A percentile compares a stretch with the other conserved stretches of the same genome.
These are phyloP conservation scores for Climacteris rufus DNA, from an alignment of 2,113 vertebrate species.

Conservation along the genomic window DNA sequence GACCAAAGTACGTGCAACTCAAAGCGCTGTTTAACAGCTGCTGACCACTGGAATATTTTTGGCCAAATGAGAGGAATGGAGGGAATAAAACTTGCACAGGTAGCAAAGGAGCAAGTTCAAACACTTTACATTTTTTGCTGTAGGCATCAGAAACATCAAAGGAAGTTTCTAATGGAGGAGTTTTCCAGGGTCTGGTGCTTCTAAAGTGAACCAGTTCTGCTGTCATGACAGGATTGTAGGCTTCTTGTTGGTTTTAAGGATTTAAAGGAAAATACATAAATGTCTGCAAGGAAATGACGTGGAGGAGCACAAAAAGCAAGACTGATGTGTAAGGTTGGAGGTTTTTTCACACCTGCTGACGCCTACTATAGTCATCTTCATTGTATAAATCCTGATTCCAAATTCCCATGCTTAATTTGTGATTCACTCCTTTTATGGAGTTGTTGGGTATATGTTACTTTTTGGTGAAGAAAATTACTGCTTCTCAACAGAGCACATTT, in stretches of 20 bases:
- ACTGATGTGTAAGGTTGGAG: not conserved
- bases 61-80: not conserved
- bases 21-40: not conserved
- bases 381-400: not conserved
- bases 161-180: not conserved
- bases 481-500: not conserved
- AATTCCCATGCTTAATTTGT: not conserved
- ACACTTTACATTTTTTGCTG: rapidly evolving
- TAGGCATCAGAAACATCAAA: not conserved
- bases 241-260: not conserved
- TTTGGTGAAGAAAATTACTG: not conserved
- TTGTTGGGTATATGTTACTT: not conserved
- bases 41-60: not conserved
- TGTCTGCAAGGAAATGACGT: not conserved
- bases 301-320: not conserved
- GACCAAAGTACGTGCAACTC: not conserved
- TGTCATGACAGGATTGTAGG: not conserved
- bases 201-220: not conserved
- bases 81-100: not conserved
- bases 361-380: not conserved
- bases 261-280: not conserved
- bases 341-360: not conserved
- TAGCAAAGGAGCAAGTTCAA: not conserved
- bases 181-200: not conserved
- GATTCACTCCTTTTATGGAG: not conserved